These are phyloP conservation scores for Anguilla obscura DNA, from an alignment of 2,797 vertebrate species.

Conservation along the genomic window DNA sequence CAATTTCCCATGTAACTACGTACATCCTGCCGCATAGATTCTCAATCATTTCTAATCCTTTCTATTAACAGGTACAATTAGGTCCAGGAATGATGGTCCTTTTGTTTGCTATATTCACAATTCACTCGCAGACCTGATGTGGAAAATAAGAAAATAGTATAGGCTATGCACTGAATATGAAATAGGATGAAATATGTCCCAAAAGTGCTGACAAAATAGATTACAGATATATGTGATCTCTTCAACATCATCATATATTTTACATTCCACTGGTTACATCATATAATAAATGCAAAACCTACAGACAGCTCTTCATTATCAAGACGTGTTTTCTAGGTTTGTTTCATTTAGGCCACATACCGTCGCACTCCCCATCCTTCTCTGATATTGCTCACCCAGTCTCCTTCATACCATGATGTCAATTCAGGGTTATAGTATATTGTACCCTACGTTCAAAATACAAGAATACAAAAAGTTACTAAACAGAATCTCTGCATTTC, in stretches of 20 bases:
- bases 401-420: conserved; percentile 88
- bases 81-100: no score
- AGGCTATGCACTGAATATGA: neutral
- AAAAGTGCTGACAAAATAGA: no score
- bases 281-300: neutral
- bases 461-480: neutral
- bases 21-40: no score
- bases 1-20: no score
- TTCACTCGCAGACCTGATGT: no score
- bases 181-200: no score
- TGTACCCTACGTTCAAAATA: conserved; percentile 69
- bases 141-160: neutral
- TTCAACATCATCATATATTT: no score
- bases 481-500: neutral
- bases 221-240: no score
- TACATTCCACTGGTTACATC: neutral
- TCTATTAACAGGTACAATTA: no score
- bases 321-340: neutral
- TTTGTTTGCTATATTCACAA: no score
- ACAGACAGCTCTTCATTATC: neutral
- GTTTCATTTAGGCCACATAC: conserved; percentile 64
- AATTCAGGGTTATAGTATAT: conserved; percentile 77
- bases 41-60: no score
- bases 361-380: conserved; percentile 83
- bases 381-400: conserved; percentile 81